Percentiles rank a stretch among this genome's conserved stretches.
phyloP scores from a whole-genome alignment of 1,140 invertebrate species.

The Apolygus lucorum region DNA sequence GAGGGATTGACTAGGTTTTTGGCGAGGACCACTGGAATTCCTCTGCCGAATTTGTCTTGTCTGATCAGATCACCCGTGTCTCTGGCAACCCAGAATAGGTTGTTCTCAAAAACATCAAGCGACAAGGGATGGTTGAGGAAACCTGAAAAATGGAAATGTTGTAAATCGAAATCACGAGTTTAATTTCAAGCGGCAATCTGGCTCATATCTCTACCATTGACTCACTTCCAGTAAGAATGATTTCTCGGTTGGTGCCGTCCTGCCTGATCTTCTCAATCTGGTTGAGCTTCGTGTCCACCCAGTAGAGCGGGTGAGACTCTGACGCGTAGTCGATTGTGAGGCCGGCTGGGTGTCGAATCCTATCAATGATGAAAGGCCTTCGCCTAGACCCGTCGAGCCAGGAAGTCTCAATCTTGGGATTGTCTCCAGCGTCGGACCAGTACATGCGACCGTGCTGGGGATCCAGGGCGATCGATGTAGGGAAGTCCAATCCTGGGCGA shows the following conservation, averaged over 20 bases:
- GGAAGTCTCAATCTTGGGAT: constrained; percentile 76
- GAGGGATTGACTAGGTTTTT: constrained; percentile 72
- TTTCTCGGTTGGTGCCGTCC: constrained; percentile 69
- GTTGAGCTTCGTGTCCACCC: constrained; percentile 91
- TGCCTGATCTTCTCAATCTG: constrained; percentile 80
- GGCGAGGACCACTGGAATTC: constrained; percentile 72
- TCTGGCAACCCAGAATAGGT: constrained; percentile 78
- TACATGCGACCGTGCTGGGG: constrained; percentile 76
- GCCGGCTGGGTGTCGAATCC: constrained; percentile 75
- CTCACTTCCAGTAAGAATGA: constrained; percentile 56
- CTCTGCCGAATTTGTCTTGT: constrained; percentile 92
- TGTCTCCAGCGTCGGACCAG: constrained; percentile 79
- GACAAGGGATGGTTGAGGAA: constrained; percentile 69
- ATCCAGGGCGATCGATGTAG: constrained; percentile 78
- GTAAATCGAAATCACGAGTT: constrained; percentile 20
- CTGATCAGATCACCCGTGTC: constrained; percentile 72
- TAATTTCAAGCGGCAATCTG: background rate
- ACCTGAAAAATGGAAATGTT: constrained; percentile 45
- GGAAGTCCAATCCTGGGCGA: constrained; percentile 62
- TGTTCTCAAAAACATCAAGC: constrained; percentile 87
- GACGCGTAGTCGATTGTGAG: constrained; percentile 83
- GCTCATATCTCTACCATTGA: background rate
- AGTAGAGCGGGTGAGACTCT: constrained; percentile 76
- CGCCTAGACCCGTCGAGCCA: constrained; percentile 94
- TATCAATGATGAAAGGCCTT: constrained; percentile 64